Base-by-base conservation (phyloP, 2,888 invertebrate species). In the Tuberolachnus salignus region DNA sequence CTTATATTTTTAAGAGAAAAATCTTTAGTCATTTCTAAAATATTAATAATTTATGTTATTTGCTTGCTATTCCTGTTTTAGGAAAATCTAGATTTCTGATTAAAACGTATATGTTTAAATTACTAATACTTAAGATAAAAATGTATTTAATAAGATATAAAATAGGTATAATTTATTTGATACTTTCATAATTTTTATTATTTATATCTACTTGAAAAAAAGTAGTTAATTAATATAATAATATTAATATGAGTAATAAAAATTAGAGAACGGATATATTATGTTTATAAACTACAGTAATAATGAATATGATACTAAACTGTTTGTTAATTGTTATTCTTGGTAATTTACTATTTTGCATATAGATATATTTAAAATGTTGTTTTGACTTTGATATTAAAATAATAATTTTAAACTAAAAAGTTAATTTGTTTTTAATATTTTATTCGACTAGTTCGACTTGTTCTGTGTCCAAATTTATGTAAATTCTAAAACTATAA, bases 171-270 rank as follows among this genome's bases (percentile, higher is more conserved):
- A 8, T 67, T n/a, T 66, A 23, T 67, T 26, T 23, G 23, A 23
- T 3, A n/a, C 49, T 66, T 4, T 19, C 26, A 66, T 19, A 4
- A 49, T 23, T 49, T n/a, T 26, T 67, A 67, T 26, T 26, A n/a
- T 11, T 13, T 21, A 21, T 34, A 10, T 53, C 6, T 42, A 53
- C 53, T 53, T 13, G 34, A 53, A 53, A 49, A 55, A 0, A 16
- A 44, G 55, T 26, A 46, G 23, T 57, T 71, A 70, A 9, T 71
- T 26, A 59, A 14, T 11, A 59, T 46, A 59, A 49, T 72, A 26
- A n/a, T 64, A 23, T 46, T 44, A 61, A 61, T 61, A n/a, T 26
- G 34, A 34, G 34, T 34, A 61, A 21, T 70, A 14, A 70, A 55
- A 21, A 70, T 9, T 46, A 26, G 46, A 23, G 59, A 59, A 59